Conservation (phyloP, 1,140 invertebrate species). For the Megalopta genalis region DNA sequence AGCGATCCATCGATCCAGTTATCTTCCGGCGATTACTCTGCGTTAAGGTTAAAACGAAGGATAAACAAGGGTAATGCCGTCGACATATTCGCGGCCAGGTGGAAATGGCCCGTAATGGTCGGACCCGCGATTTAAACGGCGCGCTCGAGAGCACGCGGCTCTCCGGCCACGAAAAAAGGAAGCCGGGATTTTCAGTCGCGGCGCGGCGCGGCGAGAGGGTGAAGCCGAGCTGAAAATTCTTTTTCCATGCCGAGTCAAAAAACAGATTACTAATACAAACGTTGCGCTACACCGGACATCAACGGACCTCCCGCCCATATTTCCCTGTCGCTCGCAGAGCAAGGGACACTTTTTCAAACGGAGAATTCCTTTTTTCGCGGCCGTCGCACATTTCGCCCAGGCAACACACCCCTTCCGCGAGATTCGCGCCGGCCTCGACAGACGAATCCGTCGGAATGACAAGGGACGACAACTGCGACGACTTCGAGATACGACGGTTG, state of each 20-base stretch:
- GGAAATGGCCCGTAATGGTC: background rate
- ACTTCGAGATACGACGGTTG: too few relatives aligned
- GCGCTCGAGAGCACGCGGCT: too few relatives aligned
- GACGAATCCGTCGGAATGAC: background rate
- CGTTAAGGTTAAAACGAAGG: background rate
- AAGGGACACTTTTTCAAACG: constrained; percentile 10
- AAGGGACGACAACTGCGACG: background rate
- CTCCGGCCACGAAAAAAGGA: too few relatives aligned
- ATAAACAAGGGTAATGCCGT: background rate
- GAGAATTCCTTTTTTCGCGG: background rate
- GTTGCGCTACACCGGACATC: background rate
- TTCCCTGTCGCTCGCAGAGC: background rate
- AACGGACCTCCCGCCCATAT: background rate
- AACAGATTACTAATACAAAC: background rate
- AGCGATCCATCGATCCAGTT: background rate
- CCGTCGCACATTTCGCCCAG: background rate
- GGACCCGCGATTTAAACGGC: background rate
- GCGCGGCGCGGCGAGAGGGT: too few relatives aligned
- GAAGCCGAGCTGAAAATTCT: background rate
- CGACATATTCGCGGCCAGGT: background rate
- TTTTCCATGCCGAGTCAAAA: constrained; percentile 7
- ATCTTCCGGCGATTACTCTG: background rate
- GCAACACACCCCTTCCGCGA: background rate
- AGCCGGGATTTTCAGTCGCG: too few relatives aligned
- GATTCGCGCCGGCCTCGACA: too few relatives aligned